Base-by-base conservation (phyloP, 1,140 invertebrate genomes). In the Ceratina australensis region DNA sequence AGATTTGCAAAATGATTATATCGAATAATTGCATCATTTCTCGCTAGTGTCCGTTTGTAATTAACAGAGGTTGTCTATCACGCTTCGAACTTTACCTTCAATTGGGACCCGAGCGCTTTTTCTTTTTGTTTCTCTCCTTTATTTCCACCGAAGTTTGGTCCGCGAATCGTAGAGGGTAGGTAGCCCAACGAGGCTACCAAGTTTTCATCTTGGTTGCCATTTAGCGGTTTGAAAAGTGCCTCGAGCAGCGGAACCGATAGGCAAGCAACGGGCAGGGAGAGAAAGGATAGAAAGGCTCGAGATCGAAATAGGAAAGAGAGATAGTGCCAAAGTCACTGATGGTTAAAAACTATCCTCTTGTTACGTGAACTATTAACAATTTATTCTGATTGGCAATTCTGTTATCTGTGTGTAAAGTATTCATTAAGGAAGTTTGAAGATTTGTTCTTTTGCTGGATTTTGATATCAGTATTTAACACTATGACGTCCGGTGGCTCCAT, bases 191-290 rank as follows among this genome's bases (percentile, higher is more conserved):
- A 73, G 76, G 82, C 63, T 71, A 61, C 71, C n/a, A 75, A 84
- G 66, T 80, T 84, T 84, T 54, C 52, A 76, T 74, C 61, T 76
- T 69, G 67, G 33, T 54, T 76, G 77, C 81, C 79, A 84, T 76
- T 84, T 83, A 84, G 63, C 49, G 50, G 50, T 69, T 52, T 72
- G 67, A 65, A 80, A 85, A 85, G 72, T 61, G 80, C 74, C 26
- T 16, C n/a, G 49, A 72, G 77, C 63, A 24, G 57, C 20, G 26
- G 63, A 71, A 64, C 63, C 24, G 63, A 57, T 52, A 79, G 49
- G 65, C 79, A 79, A 54, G 52, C 52, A 54, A 54, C 16, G 52
- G 52, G 16, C 3, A 54, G 13, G 52, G 52, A 54, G 49, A 28
- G 22, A 47, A 28, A 71, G 20, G 72, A 80, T 24, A 66, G 60